Conservation (phyloP, 2,113 vertebrate genomes). For the Trematocara zebra region DNA sequence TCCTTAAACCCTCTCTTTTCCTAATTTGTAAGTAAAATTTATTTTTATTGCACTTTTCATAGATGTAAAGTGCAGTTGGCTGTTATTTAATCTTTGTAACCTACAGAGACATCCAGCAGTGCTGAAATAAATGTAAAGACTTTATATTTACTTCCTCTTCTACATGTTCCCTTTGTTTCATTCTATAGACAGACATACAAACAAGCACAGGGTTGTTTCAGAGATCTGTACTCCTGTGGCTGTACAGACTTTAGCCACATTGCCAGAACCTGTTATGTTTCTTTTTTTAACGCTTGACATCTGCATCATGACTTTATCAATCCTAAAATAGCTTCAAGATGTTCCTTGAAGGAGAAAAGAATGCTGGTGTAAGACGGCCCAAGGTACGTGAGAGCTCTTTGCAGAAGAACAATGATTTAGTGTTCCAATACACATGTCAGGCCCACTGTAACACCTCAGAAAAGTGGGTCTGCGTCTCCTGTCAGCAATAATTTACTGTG, state of each 20-base stretch:
- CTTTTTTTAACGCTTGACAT: constrained; percentile 26
- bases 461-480: constrained; percentile 2
- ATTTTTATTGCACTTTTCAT: not conserved
- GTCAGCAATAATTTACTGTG: constrained; percentile 10
- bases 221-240: not conserved
- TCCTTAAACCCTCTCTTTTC: not conserved
- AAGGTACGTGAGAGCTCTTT: constrained; percentile 23
- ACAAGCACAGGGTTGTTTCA: not conserved
- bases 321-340: constrained; percentile 57
- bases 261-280: not conserved
- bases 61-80: not conserved
- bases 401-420: constrained; percentile 36
- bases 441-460: constrained; percentile 33
- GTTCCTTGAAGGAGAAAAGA: constrained; percentile 15
- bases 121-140: not conserved
- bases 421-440: constrained; percentile 30
- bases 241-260: not conserved
- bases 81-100: not conserved
- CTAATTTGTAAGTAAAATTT: not conserved
- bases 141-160: not conserved
- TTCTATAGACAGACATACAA: not conserved
- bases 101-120: not conserved
- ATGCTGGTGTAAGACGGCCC: not conserved
- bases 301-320: constrained; percentile 51
- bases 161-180: not conserved